Base-by-base conservation (phyloP, 2,888 invertebrate species). In the Myopa testacea region DNA sequence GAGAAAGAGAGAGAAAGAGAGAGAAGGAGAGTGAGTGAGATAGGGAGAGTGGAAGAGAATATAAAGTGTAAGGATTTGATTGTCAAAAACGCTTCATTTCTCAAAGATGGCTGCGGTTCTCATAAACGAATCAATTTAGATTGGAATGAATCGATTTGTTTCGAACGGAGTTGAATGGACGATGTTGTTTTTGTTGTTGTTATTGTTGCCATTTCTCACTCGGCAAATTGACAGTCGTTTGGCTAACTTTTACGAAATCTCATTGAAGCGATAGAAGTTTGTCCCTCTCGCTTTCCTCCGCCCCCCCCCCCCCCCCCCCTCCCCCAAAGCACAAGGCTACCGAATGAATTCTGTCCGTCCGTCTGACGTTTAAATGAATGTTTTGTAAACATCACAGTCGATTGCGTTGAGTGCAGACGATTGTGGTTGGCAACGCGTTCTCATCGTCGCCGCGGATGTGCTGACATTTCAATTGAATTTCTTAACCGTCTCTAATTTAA, bases 381-480 rank as follows among this genome's bases (percentile, higher is more conserved):
- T 60, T 6, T 38, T 55, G 55, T n/a, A 12, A 4, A 1, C 5
- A 16, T 55, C 55, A 55, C 14, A 26, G 37, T 40, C 34, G 65
- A 50, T 73, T 52, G 62, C 34, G 19, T 72, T 72, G 69, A 69
- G 69, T 69, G 69, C 69, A n/a, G 45, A 14, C 55, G 55, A 6
- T n/a, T n/a, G 26, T 19, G 45, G 40, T 69, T 69, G 26, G 52
- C 69, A 69, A 69, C 69, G 69, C 69, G 26, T 52, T 26, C 26
- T 26, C n/a, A 4, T 45, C 3, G 45, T 45, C 45, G 7, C 10
- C 45, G 10, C 40, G 40, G 40, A 67, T 67, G 34, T 67, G 45
- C 16, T 67, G 50, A 69, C 50, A 69, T n/a, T 69, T 69, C 14
- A 45, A 52, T 69, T 69, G 12, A 8, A 69, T 69, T 26, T 14